phyloP scores from a whole-genome alignment of 2,888 invertebrate species.

The Tolmerus cingulatus region DNA sequence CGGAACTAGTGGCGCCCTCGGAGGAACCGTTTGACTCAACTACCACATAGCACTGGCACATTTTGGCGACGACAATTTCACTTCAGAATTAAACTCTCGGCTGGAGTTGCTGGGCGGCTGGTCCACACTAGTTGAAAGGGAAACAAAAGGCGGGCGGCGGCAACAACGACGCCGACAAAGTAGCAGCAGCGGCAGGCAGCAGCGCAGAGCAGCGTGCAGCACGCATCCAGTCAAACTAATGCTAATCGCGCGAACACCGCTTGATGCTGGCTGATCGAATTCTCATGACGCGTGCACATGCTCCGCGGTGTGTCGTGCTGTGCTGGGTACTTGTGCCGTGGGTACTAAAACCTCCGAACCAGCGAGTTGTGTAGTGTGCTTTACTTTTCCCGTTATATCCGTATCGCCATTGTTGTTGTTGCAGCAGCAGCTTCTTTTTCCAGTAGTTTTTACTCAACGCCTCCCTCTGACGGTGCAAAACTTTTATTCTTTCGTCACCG shows the following conservation, averaged over 20 bases:
- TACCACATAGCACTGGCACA: background rate
- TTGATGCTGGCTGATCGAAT: slow-evolving; percentile 15
- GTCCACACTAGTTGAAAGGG: background rate
- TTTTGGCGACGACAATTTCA: background rate
- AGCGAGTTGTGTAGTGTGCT: background rate
- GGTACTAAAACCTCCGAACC: background rate
- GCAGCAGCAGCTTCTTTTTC: background rate
- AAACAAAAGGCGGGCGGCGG: background rate
- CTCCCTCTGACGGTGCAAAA: background rate
- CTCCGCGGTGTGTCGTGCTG: background rate
- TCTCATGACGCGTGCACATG: slow-evolving; percentile 12
- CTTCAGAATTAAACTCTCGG: background rate
- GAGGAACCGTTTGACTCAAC: background rate
- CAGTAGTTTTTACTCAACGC: background rate
- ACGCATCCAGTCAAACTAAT: slow-evolving; percentile 28
- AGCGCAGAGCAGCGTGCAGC: background rate
- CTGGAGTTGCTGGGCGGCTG: background rate
- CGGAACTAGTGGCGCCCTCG: background rate
- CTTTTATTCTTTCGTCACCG: background rate
- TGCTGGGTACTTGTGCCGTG: background rate
- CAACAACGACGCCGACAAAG: background rate
- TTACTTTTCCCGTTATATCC: background rate
- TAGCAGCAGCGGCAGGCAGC: background rate
- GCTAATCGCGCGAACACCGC: slow-evolving; percentile 18
- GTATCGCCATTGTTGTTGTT: background rate